phyloP scores from a whole-genome alignment of 1,140 invertebrate genomes.

The Eriocheir sinensis region DNA sequence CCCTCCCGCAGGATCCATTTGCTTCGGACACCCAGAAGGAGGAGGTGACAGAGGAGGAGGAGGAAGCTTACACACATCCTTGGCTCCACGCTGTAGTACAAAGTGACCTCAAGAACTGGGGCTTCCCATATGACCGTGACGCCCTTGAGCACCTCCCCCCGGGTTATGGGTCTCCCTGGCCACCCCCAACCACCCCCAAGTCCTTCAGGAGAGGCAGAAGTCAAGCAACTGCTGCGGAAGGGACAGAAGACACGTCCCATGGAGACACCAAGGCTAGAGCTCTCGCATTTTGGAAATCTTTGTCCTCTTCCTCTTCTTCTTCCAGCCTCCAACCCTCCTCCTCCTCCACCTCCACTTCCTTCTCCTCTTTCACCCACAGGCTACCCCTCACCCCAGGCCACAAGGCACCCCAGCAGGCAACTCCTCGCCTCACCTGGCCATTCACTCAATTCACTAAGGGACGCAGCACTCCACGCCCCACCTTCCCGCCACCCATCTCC shows the following conservation, averaged over 20 bases:
- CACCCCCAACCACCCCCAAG: neutral
- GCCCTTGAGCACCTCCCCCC: slow-evolving; percentile 40
- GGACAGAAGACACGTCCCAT: neutral
- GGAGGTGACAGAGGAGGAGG: too few species aligned
- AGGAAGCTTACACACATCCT: slow-evolving; percentile 49
- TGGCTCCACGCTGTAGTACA: slow-evolving; percentile 67
- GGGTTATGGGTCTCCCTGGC: neutral
- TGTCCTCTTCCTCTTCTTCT: neutral
- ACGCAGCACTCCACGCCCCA: neutral
- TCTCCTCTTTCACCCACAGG: too few species aligned
- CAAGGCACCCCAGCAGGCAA: neutral
- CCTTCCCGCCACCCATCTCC: neutral
- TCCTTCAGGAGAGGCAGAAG: neutral
- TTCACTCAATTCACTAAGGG: too few species aligned
- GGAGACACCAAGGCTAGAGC: too few species aligned
- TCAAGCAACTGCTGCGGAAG: neutral
- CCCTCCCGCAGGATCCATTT: too few species aligned
- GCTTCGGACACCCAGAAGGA: too few species aligned
- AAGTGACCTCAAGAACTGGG: slow-evolving; percentile 63
- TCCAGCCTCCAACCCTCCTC: neutral
- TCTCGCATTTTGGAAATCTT: neutral
- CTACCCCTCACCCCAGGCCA: neutral
- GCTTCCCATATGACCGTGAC: slow-evolving; percentile 52
- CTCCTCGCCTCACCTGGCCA: neutral
- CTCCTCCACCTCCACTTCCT: neutral